phyloP scores from a whole-genome alignment of 35 echinoderm and acorn worm genomes.

The Chiridota heheva region DNA sequence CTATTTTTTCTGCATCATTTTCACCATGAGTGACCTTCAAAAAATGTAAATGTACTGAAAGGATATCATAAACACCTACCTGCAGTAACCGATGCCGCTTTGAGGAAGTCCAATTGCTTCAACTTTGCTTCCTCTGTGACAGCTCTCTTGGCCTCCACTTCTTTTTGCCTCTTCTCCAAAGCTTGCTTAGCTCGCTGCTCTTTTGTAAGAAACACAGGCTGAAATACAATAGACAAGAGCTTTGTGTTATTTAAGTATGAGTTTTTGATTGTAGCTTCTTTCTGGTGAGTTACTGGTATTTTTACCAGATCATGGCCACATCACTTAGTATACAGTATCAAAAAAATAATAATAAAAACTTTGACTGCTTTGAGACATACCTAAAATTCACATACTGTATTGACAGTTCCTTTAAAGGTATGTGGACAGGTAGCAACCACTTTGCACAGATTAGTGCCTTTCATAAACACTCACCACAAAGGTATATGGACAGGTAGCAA shows the following conservation, averaged over 20 bases:
- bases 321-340: background rate
- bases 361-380: background rate
- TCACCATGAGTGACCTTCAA: too few species aligned
- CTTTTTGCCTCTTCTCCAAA: slow-evolving; percentile 62
- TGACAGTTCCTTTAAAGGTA: too few species aligned
- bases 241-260: background rate
- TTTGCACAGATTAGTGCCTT: too few species aligned
- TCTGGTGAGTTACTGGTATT: too few species aligned
- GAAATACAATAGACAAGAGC: slow-evolving; percentile 17
- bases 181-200: slow-evolving; percentile 80
- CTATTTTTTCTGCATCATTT: too few species aligned
- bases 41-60: too few species aligned
- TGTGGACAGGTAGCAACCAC: too few species aligned
- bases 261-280: background rate
- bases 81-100: slow-evolving; percentile 49
- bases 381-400: background rate
- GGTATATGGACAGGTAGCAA: too few species aligned
- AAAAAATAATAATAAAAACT: background rate
- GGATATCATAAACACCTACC: too few species aligned
- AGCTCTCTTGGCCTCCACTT: slow-evolving; percentile 78
- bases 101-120: slow-evolving; percentile 80
- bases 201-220: slow-evolving; percentile 96
- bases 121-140: slow-evolving; percentile 61
- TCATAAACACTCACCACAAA: too few species aligned
- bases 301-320: background rate